Base-by-base conservation (phyloP, 2,797 vertebrate species). In the Spinus pinus region DNA sequence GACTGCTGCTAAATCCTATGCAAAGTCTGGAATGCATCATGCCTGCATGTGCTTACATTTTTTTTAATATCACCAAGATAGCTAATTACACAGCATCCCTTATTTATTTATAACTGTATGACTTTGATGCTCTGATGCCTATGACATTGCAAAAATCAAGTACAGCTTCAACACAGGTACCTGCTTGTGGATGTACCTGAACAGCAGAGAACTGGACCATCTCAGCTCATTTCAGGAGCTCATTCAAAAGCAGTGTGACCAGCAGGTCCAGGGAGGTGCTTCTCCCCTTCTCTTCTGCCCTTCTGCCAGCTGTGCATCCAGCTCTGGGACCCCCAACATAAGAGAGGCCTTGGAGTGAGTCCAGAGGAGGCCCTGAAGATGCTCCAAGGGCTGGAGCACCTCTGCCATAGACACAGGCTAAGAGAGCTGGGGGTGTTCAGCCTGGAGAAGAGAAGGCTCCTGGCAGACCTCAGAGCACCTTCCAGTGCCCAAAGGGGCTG, bases 1-100 rank as follows among this genome's bases (percentile, higher is more conserved):
- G 87, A 86, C 80, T 94, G 65, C 69, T 95, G 72, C 79, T 92
- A 93, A 92, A 95, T 71, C 79, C 71, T 77, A 28, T 88, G 70
- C 62, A 81, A 92, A 94, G 86, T 90, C 89, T 94, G 94, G 91
- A 88, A 79, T 37, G 44, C 44, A 64, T 94, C 88, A 75, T 90
- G 82, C 41, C 82, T 94, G 51, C 85, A 81, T 42, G 66, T 91
- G 92, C 85, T 93, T 58, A 84, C 20, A 33, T 51, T 81, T 93
- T 90, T 89, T 92, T 49, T 33, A 33, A 30, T 66, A 75, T 41
- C 82, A 56, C 62, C 81, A 72, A 84, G 41, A 79, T 17, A 60
- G 75, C 44, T 90, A 95, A 92, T 94, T 88, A 88, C 62, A 70
- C 33, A 37, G 33, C 46, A 64, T 75, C n/a, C 7, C 35, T 91